A percentile compares a stretch with the other conserved stretches of the same genome.
Conservation (phyloP, 2,113 vertebrate species). For the Pseudopodoces humilis region DNA sequence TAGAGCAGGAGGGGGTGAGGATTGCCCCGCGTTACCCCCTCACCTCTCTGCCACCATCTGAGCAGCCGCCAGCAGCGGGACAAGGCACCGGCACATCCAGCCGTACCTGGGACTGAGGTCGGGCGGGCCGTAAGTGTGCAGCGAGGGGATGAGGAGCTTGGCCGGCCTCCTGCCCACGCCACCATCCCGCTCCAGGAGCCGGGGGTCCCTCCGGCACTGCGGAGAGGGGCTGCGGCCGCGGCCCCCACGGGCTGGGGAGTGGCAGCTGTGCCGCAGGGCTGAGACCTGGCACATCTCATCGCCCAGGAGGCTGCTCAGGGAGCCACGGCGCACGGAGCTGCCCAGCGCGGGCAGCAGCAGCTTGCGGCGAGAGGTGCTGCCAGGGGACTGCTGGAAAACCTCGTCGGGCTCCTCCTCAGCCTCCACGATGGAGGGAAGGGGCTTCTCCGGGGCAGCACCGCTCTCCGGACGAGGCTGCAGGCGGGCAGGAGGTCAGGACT, state of each 20-base stretch:
- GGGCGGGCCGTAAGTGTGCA: constrained; percentile 79
- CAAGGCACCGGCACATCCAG: fast-evolving
- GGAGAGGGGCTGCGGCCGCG: constrained; percentile 76
- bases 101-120: constrained; percentile 91
- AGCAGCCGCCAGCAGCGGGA: neutral
- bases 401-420: constrained; percentile 72
- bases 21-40: fast-evolving
- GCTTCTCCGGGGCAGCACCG: constrained; percentile 72
- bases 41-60: neutral
- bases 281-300: constrained; percentile 84
- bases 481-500: neutral
- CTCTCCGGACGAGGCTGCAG: constrained; percentile 73
- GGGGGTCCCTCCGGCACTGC: constrained; percentile 55
- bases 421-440: constrained; percentile 81
- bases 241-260: constrained; percentile 75
- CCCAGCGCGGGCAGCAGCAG: constrained; percentile 78
- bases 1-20: constrained; percentile 23
- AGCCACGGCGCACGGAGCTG: constrained; percentile 74
- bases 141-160: constrained; percentile 85
- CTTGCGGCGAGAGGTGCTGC: constrained; percentile 68
- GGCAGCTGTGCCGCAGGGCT: constrained; percentile 76
- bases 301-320: constrained; percentile 82
- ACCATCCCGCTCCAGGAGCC: neutral
- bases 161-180: constrained; percentile 67
- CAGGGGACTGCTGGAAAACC: constrained; percentile 72